A percentile compares a stretch with the other conserved stretches of the same genome.
phyloP scores from a whole-genome alignment of 1,140 invertebrate genomes.

The Phthorimaea operculella region DNA sequence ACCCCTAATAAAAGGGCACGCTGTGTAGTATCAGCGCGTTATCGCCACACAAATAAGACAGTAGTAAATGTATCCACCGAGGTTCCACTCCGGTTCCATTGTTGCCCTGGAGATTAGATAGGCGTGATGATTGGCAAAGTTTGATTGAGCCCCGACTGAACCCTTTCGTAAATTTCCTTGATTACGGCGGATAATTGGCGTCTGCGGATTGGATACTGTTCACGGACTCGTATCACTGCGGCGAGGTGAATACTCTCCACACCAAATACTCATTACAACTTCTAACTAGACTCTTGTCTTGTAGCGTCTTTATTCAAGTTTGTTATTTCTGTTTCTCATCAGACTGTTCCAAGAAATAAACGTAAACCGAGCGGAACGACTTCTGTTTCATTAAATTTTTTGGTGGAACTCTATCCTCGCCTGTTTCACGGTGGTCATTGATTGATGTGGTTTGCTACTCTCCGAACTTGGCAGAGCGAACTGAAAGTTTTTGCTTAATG shows the following conservation, averaged over 20 bases:
- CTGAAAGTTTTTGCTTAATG: neutral
- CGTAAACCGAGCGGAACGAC: neutral
- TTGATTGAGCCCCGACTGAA: conserved; percentile 51
- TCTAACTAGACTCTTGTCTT: neutral
- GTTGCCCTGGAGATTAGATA: conserved; percentile 53
- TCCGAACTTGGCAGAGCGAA: neutral
- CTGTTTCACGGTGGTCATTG: neutral
- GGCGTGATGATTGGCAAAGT: conserved; percentile 59
- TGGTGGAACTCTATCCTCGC: neutral
- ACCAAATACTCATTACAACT: conserved; percentile 2
- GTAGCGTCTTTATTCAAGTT: neutral
- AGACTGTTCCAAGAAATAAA: neutral
- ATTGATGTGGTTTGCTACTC: neutral
- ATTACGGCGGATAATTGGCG: conserved; percentile 41
- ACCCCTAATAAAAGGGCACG: conserved; percentile 19
- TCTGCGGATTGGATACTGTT: conserved; percentile 26
- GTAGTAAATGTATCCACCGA: conserved; percentile 35
- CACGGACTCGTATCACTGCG: conserved; percentile 5
- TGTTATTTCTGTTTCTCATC: neutral
- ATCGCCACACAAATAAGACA: conserved; percentile 38
- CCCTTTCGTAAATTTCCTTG: conserved; percentile 46
- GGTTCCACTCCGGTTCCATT: conserved; percentile 41
- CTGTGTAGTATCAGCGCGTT: conserved; percentile 19
- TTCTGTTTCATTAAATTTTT: neutral
- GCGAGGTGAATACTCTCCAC: conserved; percentile 16